Conservation (phyloP, 2,888 invertebrate genomes). For the Scaptomyza parva region DNA sequence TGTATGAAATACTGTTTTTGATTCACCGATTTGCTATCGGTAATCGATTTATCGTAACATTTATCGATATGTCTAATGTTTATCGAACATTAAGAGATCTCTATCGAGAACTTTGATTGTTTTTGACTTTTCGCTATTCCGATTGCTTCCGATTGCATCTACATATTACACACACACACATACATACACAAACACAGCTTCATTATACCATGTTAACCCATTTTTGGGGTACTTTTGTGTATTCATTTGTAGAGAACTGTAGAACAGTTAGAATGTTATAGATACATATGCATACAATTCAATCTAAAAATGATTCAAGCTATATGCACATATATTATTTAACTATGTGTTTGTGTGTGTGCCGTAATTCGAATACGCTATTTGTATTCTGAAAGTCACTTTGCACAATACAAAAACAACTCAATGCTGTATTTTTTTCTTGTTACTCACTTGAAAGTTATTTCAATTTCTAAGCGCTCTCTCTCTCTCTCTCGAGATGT, state of each 20-base stretch:
- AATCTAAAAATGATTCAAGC: not conserved
- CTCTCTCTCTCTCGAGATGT: not conserved
- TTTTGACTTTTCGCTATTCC: too few species aligned
- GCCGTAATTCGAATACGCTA: constrained; percentile 4
- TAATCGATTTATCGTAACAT: too few species aligned
- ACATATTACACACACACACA: too few species aligned
- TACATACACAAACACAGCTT: not conserved
- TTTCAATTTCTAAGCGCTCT: constrained; percentile 19
- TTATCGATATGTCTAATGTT: not conserved
- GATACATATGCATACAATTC: not conserved
- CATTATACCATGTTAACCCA: not conserved
- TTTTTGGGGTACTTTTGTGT: not conserved
- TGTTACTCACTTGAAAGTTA: constrained; percentile 19
- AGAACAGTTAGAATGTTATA: constrained; percentile 1
- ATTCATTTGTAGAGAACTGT: not conserved
- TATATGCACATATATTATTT: constrained; percentile 3
- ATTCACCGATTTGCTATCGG: too few species aligned
- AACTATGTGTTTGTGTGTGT: not conserved
- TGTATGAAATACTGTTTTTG: too few species aligned
- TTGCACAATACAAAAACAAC: not conserved
- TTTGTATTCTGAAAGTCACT: constrained; percentile 7
- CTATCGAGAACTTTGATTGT: too few species aligned
- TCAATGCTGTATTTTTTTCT: constrained; percentile 3
- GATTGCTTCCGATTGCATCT: too few species aligned
- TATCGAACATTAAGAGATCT: not conserved